Conservation (phyloP, 2,113 vertebrate species). For the Xerus inauris region DNA sequence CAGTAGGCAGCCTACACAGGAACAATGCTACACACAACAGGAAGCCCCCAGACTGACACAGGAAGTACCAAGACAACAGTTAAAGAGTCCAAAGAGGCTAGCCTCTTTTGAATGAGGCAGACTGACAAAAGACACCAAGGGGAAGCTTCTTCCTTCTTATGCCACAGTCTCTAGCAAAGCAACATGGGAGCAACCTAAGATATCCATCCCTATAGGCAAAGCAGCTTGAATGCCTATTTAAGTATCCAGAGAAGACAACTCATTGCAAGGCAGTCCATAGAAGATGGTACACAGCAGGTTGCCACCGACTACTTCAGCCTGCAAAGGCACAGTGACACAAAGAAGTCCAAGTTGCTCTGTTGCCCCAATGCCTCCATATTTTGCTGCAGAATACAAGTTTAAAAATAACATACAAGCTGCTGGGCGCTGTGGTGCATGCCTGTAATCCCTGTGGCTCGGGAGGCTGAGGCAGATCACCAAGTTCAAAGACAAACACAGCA, state of each 20-base stretch:
- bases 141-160: background rate
- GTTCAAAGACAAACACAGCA: no score
- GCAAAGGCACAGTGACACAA: background rate
- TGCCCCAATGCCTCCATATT: background rate
- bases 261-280: background rate
- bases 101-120: background rate
- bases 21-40: slow-evolving; percentile 24
- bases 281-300: background rate
- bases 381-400: background rate
- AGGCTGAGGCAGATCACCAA: no score
- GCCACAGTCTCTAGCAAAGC: slow-evolving; percentile 14
- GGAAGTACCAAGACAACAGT: background rate
- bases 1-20: slow-evolving; percentile 1
- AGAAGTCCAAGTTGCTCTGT: background rate
- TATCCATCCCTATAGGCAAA: background rate
- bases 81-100: background rate
- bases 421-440: no score
- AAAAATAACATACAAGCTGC: background rate
- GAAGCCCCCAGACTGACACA: slow-evolving; percentile 45
- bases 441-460: no score
- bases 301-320: background rate
- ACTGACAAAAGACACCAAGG: background rate
- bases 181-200: background rate
- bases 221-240: background rate
- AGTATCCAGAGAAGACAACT: background rate